Percentiles rank a stretch among this genome's conserved stretches.
Evolutionary conservation across 1,140 invertebrate genomes (phyloP).

Genomic region (Leptinotarsa defecta): DNA sequence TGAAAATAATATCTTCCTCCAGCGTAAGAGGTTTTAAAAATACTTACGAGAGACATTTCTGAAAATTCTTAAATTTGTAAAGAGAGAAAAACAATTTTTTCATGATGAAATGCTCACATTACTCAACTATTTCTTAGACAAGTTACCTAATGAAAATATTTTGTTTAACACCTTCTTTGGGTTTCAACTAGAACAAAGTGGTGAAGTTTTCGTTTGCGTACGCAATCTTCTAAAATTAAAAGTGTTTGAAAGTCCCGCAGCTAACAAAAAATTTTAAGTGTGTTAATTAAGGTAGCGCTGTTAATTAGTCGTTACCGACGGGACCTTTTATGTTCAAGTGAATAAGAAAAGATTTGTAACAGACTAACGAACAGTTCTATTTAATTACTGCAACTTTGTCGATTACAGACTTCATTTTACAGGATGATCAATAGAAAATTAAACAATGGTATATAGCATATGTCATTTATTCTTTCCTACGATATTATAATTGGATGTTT

Average conservation of each 20-base stretch:
- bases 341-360: constrained; percentile 3
- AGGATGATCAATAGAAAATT: no score
- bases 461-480: no score
- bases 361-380: background rate
- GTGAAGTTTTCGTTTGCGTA: constrained; percentile 33
- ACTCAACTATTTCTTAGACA: no score
- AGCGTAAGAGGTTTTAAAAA: no score
- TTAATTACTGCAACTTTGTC: background rate
- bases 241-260: constrained; percentile 31
- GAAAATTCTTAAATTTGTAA: no score
- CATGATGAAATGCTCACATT: no score
- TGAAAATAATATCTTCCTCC: no score
- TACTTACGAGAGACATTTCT: no score
- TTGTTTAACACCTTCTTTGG: background rate
- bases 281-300: constrained; percentile 41
- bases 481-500: no score
- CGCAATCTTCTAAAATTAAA: constrained; percentile 36
- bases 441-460: no score
- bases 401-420: background rate
- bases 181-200: constrained; percentile 40
- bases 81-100: no score
- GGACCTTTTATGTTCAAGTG: constrained; percentile 32
- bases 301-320: constrained; percentile 37
- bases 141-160: background rate
- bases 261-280: constrained; percentile 41